Percentiles rank a stretch among this genome's conserved stretches.
Evolutionary conservation across 2,113 vertebrate species (phyloP).

Genomic region (Chamaea fasciata): DNA sequence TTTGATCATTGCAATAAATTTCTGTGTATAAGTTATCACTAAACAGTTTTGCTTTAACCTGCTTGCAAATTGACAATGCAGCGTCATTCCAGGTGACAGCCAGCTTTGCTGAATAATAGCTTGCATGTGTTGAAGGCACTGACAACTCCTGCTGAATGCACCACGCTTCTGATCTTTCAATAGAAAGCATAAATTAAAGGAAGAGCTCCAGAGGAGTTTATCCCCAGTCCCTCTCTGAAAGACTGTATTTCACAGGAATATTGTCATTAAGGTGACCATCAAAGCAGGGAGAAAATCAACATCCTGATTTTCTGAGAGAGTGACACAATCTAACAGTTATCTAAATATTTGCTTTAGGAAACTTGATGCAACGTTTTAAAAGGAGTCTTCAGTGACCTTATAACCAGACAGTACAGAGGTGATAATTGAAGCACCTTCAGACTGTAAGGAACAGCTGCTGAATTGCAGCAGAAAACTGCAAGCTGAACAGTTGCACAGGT

Average conservation of each 20-base stretch:
- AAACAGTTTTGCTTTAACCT: background rate
- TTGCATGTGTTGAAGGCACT: background rate
- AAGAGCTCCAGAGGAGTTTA: background rate
- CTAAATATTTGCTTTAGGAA: background rate
- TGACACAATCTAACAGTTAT: background rate
- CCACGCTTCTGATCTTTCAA: background rate
- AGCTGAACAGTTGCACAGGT: background rate
- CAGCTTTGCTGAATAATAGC: background rate
- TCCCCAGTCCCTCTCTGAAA: background rate
- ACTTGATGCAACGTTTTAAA: background rate
- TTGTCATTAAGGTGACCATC: background rate
- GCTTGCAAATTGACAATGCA: background rate
- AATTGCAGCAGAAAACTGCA: background rate
- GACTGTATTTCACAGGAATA: background rate
- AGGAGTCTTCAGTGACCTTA: background rate
- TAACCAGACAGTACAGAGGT: background rate
- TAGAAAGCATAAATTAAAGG: background rate
- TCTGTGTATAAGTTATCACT: background rate
- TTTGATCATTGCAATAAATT: background rate
- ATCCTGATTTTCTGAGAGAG: background rate
- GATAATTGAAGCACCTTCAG: background rate
- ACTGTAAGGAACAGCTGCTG: background rate
- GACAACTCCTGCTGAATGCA: background rate
- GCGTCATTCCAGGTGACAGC: background rate
- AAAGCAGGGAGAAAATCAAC: background rate